Evolutionary conservation across 2,113 vertebrate species (phyloP), one percentile per base, ranked within the genome.

Genomic region (Helogale parvula): DNA sequence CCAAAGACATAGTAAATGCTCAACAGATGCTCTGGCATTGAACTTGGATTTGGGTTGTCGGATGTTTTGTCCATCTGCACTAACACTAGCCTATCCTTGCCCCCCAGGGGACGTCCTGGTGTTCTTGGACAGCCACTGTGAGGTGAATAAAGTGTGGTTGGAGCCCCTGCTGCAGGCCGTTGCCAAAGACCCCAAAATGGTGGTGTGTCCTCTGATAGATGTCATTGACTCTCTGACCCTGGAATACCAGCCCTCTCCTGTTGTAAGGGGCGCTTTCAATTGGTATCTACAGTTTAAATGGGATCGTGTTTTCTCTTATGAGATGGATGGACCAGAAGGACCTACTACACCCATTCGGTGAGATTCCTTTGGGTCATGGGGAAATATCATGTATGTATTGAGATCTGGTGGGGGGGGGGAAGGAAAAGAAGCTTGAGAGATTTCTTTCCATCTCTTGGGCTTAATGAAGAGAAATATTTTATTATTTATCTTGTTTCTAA

Each of bases 91-190:
- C 83, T 98, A 69, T 90, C 97, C 93, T 97, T 91, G 4, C 88
- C 65, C 89, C 91, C 31, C 90, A 99, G 99, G 99, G 41, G 98
- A 99, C 21, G 99, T 99, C 35, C 99, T 99, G 96, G 99, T 99
- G 41, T 99, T 99, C 98, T 98, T 99, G 98, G 99, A 99, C 98
- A 99, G 99, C 94, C 99, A 99, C 99, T 99, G 99, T 1, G 99
- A 99, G 98, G 99, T 99, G 97, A 99, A 99, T 1, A 98, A 98
- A 97, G 98, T 97, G 29, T 99, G 99, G 99, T 76, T 99, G 82
- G 98, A 99, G 87, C 99, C 99, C 0, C 98, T 99, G 96, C 98
- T 99, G 90, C 38, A 98, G 0, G 99, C 99, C 16, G 99, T 99
- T 86, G 92, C 98, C 88, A 98, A 98, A 91, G 98, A 99, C 89